A percentile compares a stretch with the other conserved stretches of the same genome.
Conservation (phyloP, 2,888 invertebrate genomes). For the Corbicula japonica region DNA sequence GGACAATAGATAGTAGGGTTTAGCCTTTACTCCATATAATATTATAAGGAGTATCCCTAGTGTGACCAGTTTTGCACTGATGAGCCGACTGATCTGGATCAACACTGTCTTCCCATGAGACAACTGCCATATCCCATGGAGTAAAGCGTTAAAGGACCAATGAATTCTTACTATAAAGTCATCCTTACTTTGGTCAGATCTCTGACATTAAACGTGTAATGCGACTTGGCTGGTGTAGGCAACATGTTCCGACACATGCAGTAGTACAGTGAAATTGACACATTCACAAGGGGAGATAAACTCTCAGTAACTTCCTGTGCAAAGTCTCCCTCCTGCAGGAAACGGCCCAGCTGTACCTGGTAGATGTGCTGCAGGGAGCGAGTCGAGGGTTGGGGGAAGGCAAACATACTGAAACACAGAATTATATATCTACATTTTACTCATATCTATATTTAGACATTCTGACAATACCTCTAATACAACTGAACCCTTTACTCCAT, state of each 20-base stretch:
- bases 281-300: slow-evolving; percentile 84
- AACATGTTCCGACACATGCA: slow-evolving; percentile 84
- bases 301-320: slow-evolving; percentile 84
- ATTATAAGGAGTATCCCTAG: too few relatives aligned
- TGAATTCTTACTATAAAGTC: not conserved
- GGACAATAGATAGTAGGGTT: too few relatives aligned
- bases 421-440: too few relatives aligned
- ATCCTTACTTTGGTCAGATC: slow-evolving; percentile 84
- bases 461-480: not conserved
- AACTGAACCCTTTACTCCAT: too few relatives aligned
- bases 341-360: slow-evolving; percentile 86
- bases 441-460: too few relatives aligned
- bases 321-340: slow-evolving; percentile 85
- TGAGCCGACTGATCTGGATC: too few relatives aligned
- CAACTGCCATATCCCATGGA: too few relatives aligned
- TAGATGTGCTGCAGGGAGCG: slow-evolving; percentile 86
- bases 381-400: slow-evolving; percentile 86
- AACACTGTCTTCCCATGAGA: too few relatives aligned
- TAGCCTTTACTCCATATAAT: too few relatives aligned
- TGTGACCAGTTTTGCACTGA: too few relatives aligned
- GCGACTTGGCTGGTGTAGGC: slow-evolving; percentile 86
- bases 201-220: slow-evolving; percentile 86
- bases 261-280: slow-evolving; percentile 85
- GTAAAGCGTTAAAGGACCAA: too few relatives aligned
- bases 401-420: slow-evolving; percentile 82